phyloP scores from a whole-genome alignment of 2,113 vertebrate species.

The Plecturocebus donacophilus region DNA sequence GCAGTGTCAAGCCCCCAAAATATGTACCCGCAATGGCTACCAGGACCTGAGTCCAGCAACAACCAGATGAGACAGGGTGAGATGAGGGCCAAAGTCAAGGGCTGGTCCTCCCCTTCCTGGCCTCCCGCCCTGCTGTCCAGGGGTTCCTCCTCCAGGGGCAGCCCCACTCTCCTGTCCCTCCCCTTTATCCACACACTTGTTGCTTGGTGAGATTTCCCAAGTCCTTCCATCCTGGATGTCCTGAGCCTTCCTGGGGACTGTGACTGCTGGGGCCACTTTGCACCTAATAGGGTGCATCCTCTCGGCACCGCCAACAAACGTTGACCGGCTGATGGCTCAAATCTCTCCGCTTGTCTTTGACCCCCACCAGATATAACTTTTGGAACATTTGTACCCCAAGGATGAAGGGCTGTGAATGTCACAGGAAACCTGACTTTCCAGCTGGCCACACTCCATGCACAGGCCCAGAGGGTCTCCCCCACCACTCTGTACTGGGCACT shows the following conservation, averaged over 20 bases:
- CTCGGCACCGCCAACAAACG: accelerated
- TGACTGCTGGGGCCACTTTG: accelerated
- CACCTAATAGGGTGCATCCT: accelerated
- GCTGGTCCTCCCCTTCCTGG: accelerated
- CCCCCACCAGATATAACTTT: accelerated
- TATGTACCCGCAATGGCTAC: slow-evolving; percentile 44
- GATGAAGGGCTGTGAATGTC: not conserved
- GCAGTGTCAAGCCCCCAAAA: not conserved
- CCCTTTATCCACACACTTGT: accelerated
- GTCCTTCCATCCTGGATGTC: accelerated
- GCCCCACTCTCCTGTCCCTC: accelerated
- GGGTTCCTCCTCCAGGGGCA: accelerated
- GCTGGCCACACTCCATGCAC: accelerated
- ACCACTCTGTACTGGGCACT: not conserved
- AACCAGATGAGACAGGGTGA: not conserved
- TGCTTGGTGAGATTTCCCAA: not conserved
- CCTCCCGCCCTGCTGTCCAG: accelerated
- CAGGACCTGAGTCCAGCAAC: not conserved
- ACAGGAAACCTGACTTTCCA: not conserved
- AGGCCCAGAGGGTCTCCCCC: accelerated
- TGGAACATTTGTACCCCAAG: not conserved
- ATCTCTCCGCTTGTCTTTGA: not conserved
- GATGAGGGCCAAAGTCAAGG: accelerated
- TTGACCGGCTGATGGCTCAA: accelerated
- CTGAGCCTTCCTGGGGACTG: not conserved